phyloP scores from a whole-genome alignment of 2,888 invertebrate species.

The Ophion ventricosus region DNA sequence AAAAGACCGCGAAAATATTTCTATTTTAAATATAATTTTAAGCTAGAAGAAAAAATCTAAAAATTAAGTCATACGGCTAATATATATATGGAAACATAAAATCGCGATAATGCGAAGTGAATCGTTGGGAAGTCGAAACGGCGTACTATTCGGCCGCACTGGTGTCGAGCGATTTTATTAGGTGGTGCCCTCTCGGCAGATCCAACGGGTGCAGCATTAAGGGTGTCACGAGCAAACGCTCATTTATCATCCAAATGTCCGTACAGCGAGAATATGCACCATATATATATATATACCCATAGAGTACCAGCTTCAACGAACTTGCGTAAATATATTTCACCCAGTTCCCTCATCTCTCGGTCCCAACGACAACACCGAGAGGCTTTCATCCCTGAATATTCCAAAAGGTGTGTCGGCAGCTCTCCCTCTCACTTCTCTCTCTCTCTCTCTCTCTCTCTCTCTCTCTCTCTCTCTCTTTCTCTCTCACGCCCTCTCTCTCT shows the following conservation, averaged over 20 bases:
- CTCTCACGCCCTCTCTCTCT: not conserved
- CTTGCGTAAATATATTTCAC: constrained; percentile 63
- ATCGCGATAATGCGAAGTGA: constrained; percentile 51
- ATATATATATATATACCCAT: constrained; percentile 11
- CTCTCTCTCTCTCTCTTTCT: not conserved
- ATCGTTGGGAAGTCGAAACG: constrained; percentile 47
- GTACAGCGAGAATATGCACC: constrained; percentile 58
- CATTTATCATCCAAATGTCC: constrained; percentile 68
- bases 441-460: not conserved
- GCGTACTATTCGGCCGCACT: constrained; percentile 63
- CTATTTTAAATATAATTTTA: no score
- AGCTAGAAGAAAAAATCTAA: no score
- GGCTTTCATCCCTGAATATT: constrained; percentile 24
- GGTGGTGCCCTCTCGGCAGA: constrained; percentile 41
- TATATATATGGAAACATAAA: not conserved
- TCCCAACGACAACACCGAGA: constrained; percentile 31
- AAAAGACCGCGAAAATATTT: no score
- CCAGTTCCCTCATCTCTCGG: constrained; percentile 16
- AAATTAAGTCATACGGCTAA: no score
- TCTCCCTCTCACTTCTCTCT: not conserved
- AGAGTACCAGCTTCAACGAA: constrained; percentile 59
- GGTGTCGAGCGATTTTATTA: constrained; percentile 63
- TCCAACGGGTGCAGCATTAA: constrained; percentile 64
- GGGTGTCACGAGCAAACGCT: constrained; percentile 69
- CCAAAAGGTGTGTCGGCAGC: constrained; percentile 14